Base-by-base conservation (phyloP, 2,797 vertebrate genomes). In the Sebastiscus albofasciatus region DNA sequence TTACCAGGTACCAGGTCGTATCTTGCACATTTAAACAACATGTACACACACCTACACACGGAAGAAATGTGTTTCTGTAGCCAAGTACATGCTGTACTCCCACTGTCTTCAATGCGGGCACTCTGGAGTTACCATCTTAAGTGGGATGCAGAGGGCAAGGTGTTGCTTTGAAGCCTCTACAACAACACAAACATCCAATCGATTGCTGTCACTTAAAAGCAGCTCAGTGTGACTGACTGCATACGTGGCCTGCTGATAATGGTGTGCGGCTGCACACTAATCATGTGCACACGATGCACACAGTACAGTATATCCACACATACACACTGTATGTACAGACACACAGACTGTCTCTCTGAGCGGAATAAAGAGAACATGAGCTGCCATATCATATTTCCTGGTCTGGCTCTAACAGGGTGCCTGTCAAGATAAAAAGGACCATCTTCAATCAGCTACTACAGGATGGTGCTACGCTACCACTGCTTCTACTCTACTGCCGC, bases 201-300 rank as follows among this genome's bases (percentile, higher is more conserved):
- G 73, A 93, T 92, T 88, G 84, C 91, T 92, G 93, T 93, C 94
- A 91, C 90, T 91, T 93, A 92, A 90, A 92, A 84, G 90, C 86
- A 71, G 87, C 86, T 93, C 87, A 86, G 77, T 89, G 83, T 81
- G 88, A 92, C 83, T 80, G 88, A 81, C 77, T 80, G 75, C 79
- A 88, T 79, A 88, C 70, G 70, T 67, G 70, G 80, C 6, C 6
- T 66, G 81, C 85, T 85, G 86, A 83, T 90, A 85, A 90, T 78
- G 66, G 72, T 66, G 77, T 75, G 65, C 80, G 66, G 83, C 72
- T 86, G 78, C 86, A 84, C 72, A 42, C 80, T 54, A 72, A 89
- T 72, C 42, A 46, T 46, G 80, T 69, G 59, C 58, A 49, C 79
- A 60, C 5, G 49, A 52, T 20, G 31, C 29, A 34, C 52, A 56